A percentile compares a stretch with the other conserved stretches of the same genome.
phyloP scores from a whole-genome alignment of 2,113 vertebrate species.

The Antigone vipio region DNA sequence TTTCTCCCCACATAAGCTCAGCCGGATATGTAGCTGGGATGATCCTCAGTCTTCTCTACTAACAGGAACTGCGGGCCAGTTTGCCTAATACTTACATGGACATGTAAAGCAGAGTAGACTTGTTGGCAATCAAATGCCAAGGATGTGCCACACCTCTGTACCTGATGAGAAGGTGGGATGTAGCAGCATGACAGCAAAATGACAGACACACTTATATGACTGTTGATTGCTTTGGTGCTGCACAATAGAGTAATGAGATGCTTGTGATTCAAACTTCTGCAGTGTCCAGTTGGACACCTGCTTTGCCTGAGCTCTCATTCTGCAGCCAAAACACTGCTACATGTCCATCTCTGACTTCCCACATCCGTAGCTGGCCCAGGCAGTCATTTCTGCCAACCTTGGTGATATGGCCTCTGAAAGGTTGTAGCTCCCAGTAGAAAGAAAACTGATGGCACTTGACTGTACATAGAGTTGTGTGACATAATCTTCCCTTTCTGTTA shows the following conservation, averaged over 20 bases:
- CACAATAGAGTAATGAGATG: not conserved
- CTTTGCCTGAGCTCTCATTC: not conserved
- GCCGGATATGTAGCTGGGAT: not conserved
- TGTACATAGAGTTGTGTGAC: not conserved
- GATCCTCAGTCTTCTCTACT: not conserved
- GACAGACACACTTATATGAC: not conserved
- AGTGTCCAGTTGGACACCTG: not conserved
- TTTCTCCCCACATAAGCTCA: not conserved
- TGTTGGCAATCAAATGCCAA: not conserved
- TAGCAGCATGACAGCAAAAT: not conserved
- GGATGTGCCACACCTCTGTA: not conserved
- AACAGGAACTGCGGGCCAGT: not conserved
- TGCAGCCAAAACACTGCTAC: not conserved
- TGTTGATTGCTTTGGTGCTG: not conserved
- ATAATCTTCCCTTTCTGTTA: not conserved
- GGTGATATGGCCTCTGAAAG: rapidly evolving
- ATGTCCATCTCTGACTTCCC: not conserved
- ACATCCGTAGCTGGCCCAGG: not conserved
- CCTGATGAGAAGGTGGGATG: not conserved
- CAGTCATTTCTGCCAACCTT: not conserved
- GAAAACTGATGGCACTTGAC: not conserved
- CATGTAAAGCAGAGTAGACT: not conserved
- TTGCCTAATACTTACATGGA: not conserved
- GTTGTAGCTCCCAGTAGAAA: not conserved
- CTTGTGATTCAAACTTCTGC: not conserved